Evolutionary conservation across 53 echinoderm and acorn worm species (phyloP).

Genomic region (Patiria pectinifera): DNA sequence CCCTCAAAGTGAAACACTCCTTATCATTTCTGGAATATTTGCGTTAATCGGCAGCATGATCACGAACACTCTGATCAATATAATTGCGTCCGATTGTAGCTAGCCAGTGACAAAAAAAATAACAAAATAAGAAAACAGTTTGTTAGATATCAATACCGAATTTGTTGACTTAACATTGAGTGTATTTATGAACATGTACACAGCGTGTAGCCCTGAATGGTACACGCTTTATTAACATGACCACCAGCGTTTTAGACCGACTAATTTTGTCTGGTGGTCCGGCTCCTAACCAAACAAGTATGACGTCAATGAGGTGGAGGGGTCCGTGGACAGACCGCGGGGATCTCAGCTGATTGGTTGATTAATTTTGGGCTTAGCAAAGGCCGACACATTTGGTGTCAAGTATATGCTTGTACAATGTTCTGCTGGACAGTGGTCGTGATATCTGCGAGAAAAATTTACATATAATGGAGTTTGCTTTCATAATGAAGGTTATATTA

Average conservation of each 20-base stretch:
- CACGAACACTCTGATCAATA: not conserved
- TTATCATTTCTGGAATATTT: not conserved
- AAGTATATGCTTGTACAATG: not conserved
- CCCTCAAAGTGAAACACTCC: not conserved
- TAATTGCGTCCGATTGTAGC: not conserved
- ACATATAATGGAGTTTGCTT: not conserved
- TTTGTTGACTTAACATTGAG: not conserved
- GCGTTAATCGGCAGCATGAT: not conserved
- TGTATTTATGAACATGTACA: not conserved
- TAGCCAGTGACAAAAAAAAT: not conserved
- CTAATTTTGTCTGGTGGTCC: conserved; percentile 35
- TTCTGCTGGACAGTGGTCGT: not conserved
- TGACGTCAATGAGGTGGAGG: conserved; percentile 51
- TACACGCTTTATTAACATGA: conserved; percentile 8
- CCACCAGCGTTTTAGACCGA: not conserved
- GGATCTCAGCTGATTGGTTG: not conserved
- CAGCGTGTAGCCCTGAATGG: not conserved
- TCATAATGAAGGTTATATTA: no score
- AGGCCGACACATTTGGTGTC: not conserved
- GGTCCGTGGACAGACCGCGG: conserved; percentile 42
- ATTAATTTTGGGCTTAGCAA: not conserved
- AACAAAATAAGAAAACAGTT: not conserved
- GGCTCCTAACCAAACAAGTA: conserved; percentile 37
- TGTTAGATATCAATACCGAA: not conserved
- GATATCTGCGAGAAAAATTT: not conserved